Conservation (phyloP, 2,888 invertebrate genomes). For the Lepidochitona cinerea region DNA sequence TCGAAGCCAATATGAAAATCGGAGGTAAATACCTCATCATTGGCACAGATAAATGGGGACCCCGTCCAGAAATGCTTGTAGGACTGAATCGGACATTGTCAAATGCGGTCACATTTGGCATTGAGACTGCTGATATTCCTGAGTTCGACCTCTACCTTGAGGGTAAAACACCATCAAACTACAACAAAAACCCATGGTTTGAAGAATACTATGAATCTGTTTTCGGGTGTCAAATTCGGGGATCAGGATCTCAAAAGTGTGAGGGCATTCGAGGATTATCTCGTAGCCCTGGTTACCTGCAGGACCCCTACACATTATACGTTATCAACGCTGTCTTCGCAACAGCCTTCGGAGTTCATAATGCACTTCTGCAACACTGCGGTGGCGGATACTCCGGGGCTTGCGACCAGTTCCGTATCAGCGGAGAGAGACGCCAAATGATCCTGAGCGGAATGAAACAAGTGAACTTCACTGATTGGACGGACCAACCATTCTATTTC, state of each 20-base stretch:
- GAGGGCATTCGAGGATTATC: background rate
- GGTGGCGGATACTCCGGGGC: constrained; percentile 12
- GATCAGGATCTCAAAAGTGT: background rate
- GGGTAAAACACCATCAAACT: constrained; percentile 50
- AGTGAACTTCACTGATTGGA: constrained; percentile 55
- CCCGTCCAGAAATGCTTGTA: constrained; percentile 42
- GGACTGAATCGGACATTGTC: constrained; percentile 30
- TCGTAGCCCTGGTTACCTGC: constrained; percentile 36
- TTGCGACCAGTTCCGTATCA: constrained; percentile 37
- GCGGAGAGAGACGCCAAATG: constrained; percentile 53
- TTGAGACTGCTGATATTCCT: constrained; percentile 64
- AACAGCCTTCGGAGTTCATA: constrained; percentile 56
- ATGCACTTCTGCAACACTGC: constrained; percentile 46
- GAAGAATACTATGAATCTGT: constrained; percentile 69
- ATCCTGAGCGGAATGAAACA: constrained; percentile 45
- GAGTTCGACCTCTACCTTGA: constrained; percentile 61
- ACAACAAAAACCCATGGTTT: constrained; percentile 71
- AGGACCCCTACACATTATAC: constrained; percentile 65
- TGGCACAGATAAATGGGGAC: constrained; percentile 63
- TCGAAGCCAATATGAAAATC: constrained; percentile 30
- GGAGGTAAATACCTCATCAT: constrained; percentile 48
- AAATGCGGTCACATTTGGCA: constrained; percentile 51
- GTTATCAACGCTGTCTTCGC: constrained; percentile 67
- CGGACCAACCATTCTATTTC: constrained; percentile 59
- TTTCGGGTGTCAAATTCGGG: constrained; percentile 51